Conservation (phyloP, 2,113 vertebrate genomes). For the Ariopsis seemanni region DNA sequence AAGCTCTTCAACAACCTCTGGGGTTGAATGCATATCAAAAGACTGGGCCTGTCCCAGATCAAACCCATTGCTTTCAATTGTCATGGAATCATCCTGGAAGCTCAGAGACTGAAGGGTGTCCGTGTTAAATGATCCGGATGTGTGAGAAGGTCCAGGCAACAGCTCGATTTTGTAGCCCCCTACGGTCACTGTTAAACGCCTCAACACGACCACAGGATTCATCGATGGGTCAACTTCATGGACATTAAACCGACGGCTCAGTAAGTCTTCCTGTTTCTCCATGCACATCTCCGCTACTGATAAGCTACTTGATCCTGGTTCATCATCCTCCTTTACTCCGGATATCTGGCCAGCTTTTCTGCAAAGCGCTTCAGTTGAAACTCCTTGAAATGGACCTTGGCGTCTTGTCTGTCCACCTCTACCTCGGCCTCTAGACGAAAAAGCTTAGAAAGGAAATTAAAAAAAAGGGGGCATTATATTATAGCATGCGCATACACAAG, state of each 20-base stretch:
- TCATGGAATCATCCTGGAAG: conserved; percentile 54
- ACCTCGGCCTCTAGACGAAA: conserved; percentile 65
- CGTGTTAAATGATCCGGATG: conserved; percentile 27
- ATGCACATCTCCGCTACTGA: conserved; percentile 57
- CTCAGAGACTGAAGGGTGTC: conserved; percentile 44
- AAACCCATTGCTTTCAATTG: conserved; percentile 53
- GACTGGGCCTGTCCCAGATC: conserved; percentile 53
- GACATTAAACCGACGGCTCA: conserved; percentile 64
- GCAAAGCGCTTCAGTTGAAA: conserved; percentile 57
- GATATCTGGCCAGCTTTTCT: conserved; percentile 72
- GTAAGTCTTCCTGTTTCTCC: conserved; percentile 70
- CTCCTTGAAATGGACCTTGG: conserved; percentile 30
- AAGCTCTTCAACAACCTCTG: conserved; percentile 59
- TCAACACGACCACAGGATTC: conserved; percentile 71
- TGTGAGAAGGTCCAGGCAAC: conserved; percentile 73
- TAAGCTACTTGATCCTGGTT: conserved; percentile 55
- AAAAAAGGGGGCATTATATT: conserved; percentile 46
- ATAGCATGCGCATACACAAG: too few relatives aligned
- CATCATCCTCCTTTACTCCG: conserved; percentile 63
- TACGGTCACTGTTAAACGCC: conserved; percentile 73
- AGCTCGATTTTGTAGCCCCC: conserved; percentile 77
- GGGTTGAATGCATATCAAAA: conserved; percentile 46
- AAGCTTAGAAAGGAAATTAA: conserved; percentile 46
- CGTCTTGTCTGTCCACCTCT: conserved; percentile 29
- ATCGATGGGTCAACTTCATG: conserved; percentile 65